phyloP scores from a whole-genome alignment of 1,140 invertebrate species.

The Conus ventricosus region DNA sequence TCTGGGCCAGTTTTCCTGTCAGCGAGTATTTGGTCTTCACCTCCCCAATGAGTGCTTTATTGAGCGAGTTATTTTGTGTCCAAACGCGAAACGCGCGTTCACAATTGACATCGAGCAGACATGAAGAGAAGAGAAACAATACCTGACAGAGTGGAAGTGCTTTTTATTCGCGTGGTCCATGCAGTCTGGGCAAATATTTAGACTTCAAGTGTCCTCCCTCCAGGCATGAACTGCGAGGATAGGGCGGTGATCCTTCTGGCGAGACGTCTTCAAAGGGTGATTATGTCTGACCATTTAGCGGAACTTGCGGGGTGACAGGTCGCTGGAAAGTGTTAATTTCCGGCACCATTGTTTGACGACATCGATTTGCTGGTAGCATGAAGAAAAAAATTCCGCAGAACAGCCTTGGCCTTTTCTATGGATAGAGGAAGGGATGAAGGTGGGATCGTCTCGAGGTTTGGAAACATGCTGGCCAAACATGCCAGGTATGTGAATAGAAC shows the following conservation, averaged over 20 bases:
- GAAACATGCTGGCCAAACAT: too few relatives aligned
- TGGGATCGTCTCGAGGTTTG: too few relatives aligned
- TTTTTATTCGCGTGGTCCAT: background rate
- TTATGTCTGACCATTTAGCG: background rate
- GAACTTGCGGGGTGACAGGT: background rate
- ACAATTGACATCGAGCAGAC: background rate
- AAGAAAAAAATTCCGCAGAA: background rate
- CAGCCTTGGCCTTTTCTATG: background rate
- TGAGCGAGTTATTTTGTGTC: slow-evolving; percentile 20
- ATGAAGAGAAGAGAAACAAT: background rate
- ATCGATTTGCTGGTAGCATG: background rate
- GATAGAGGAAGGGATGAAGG: too few relatives aligned
- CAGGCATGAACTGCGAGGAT: background rate
- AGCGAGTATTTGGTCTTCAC: background rate
- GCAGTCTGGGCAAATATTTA: background rate
- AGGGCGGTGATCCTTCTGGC: background rate
- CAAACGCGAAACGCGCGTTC: slow-evolving; percentile 10
- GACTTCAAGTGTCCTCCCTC: background rate
- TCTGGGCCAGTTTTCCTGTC: background rate
- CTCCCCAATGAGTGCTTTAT: background rate
- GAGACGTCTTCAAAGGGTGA: slow-evolving; percentile 12
- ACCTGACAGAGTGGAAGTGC: background rate
- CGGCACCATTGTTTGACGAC: background rate
- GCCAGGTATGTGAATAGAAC: too few relatives aligned
- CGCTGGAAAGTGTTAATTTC: background rate